A percentile compares a stretch with the other conserved stretches of the same genome.
Evolutionary conservation across 2,113 vertebrate species (phyloP).

Genomic region (Peromyscus maniculatus): DNA sequence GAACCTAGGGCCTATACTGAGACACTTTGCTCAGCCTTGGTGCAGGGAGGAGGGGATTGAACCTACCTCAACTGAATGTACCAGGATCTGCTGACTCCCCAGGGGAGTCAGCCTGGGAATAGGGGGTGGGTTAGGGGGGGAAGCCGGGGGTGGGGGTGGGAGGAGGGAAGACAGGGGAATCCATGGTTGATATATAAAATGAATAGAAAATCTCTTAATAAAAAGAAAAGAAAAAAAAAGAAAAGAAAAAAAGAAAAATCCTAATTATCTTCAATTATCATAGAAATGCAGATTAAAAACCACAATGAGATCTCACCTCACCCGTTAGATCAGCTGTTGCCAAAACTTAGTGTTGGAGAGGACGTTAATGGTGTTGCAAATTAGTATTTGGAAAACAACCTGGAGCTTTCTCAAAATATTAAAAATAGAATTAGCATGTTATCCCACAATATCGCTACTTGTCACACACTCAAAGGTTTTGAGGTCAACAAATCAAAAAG

Average conservation of each 20-base stretch:
- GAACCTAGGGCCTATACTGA: too few relatives aligned
- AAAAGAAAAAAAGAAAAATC: background rate
- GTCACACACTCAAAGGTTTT: background rate
- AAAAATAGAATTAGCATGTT: background rate
- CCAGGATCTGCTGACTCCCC: too few relatives aligned
- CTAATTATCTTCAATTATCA: background rate
- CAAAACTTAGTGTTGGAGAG: background rate
- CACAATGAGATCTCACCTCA: background rate
- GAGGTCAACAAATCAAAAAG: background rate
- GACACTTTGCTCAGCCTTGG: too few relatives aligned
- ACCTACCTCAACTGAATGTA: too few relatives aligned
- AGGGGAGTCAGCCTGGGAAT: too few relatives aligned
- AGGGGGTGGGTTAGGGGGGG: too few relatives aligned
- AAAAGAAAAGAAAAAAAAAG: too few relatives aligned
- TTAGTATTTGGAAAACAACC: background rate
- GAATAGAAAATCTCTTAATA: too few relatives aligned
- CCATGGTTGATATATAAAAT: too few relatives aligned
- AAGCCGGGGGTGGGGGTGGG: too few relatives aligned
- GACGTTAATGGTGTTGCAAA: background rate
- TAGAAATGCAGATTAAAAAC: background rate
- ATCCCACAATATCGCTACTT: background rate
- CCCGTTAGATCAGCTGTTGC: background rate
- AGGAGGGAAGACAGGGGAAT: too few relatives aligned
- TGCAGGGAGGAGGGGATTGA: too few relatives aligned
- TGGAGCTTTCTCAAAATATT: background rate